Percentiles rank a stretch among this genome's conserved stretches.
These are phyloP conservation scores for Pseudomyrmex flavicornis DNA, from an alignment of 1,140 invertebrate genomes.

Conservation along the genomic window DNA sequence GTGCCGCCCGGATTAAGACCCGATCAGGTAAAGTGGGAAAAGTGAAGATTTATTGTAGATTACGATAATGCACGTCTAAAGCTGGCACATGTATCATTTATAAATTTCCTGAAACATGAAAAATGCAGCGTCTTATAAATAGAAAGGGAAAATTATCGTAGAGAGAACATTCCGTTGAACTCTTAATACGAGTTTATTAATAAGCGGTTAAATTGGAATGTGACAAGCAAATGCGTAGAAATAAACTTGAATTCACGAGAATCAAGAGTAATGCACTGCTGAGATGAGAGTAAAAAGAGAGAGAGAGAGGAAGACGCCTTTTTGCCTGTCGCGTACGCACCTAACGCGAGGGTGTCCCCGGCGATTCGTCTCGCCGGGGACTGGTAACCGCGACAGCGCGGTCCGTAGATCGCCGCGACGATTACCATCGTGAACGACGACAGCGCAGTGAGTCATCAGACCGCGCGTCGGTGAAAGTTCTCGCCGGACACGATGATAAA, in stretches of 20 bases:
- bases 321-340: conserved; percentile 1
- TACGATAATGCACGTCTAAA: background rate
- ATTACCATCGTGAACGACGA: conserved; percentile 56
- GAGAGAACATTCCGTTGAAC: too few species aligned
- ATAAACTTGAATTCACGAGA: background rate
- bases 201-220: background rate
- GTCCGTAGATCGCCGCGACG: conserved; percentile 35
- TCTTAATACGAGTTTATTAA: background rate
- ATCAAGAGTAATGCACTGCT: conserved; percentile 15
- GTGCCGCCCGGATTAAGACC: conserved; percentile 97
- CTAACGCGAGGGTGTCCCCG: conserved; percentile 32
- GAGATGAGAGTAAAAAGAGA: background rate
- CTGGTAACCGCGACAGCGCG: conserved; percentile 30
- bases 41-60: background rate
- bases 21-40: conserved; percentile 91
- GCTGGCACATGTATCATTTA: background rate
- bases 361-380: conserved; percentile 43
- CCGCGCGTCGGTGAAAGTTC: conserved; percentile 43
- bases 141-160: background rate
- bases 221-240: background rate
- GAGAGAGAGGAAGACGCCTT: background rate
- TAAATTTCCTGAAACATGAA: too few species aligned
- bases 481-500: conserved; percentile 53
- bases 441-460: conserved; percentile 53
- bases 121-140: background rate